Evolutionary conservation across 2,113 vertebrate species (phyloP).

Genomic region (Ia io): DNA sequence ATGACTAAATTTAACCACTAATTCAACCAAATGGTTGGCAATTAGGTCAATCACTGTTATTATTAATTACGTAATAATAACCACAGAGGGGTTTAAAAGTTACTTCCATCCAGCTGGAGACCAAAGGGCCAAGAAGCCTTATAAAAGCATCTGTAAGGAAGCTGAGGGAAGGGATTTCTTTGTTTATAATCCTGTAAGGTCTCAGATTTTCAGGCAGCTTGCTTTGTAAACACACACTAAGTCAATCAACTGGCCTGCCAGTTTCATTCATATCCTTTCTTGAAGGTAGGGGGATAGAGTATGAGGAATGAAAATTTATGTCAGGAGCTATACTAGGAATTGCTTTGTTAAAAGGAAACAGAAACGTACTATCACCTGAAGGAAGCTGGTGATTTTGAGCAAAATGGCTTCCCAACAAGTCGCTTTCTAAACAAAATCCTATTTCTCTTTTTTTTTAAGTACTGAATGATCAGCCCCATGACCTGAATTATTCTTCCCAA

Average conservation of each 20-base stretch:
- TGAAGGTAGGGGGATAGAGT: background rate
- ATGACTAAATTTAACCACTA: constrained; percentile 3
- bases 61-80: background rate
- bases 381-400: background rate
- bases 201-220: background rate
- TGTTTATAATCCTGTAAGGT: background rate
- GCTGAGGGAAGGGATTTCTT: background rate
- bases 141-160: background rate
- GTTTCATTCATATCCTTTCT: background rate
- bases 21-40: background rate
- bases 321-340: background rate
- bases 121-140: background rate
- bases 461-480: background rate
- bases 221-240: background rate
- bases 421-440: background rate
- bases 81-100: background rate
- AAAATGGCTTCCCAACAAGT: background rate
- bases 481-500: background rate
- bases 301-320: background rate
- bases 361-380: background rate
- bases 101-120: background rate
- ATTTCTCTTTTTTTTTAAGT: background rate
- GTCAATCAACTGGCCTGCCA: background rate
- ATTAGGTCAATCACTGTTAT: background rate
- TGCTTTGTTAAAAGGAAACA: background rate